Evolutionary conservation across 2,797 vertebrate species (phyloP).

Genomic region (Podarcis siculus): DNA sequence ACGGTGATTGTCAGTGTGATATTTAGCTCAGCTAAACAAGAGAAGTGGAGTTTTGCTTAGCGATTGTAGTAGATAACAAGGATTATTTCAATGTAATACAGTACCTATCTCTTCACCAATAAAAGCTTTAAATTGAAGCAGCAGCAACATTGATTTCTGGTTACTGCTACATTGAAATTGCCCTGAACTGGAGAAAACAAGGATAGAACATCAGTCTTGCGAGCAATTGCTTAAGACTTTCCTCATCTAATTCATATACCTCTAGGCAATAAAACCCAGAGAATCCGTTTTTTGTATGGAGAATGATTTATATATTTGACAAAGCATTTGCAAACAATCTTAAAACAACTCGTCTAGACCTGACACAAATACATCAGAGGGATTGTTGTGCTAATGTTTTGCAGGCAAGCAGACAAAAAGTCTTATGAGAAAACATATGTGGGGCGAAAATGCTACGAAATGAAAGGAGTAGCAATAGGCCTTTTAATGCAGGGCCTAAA

Average conservation of each 20-base stretch:
- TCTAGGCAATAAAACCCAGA: background rate
- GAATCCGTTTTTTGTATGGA: background rate
- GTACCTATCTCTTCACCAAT: background rate
- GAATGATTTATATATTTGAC: background rate
- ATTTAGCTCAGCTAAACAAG: too few species aligned
- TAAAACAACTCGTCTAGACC: background rate
- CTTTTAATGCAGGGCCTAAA: too few species aligned
- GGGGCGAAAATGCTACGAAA: too few species aligned
- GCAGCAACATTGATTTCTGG: slow-evolving; percentile 22
- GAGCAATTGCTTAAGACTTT: background rate
- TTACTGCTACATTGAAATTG: slow-evolving; percentile 22
- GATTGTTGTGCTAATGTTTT: background rate
- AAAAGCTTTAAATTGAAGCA: slow-evolving; percentile 21
- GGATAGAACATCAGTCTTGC: background rate
- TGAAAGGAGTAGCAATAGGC: too few species aligned
- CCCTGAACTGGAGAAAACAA: background rate
- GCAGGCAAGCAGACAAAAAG: background rate
- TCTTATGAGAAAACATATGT: too few species aligned
- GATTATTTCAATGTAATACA: background rate
- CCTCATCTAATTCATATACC: background rate
- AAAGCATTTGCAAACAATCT: slow-evolving; percentile 17
- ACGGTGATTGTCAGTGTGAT: background rate
- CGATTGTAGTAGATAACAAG: slow-evolving; percentile 6
- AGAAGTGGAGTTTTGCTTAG: background rate
- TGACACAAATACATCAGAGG: background rate